These are phyloP conservation scores for Fragum sueziense DNA, from an alignment of 2,888 invertebrate genomes.

Conservation along the genomic window DNA sequence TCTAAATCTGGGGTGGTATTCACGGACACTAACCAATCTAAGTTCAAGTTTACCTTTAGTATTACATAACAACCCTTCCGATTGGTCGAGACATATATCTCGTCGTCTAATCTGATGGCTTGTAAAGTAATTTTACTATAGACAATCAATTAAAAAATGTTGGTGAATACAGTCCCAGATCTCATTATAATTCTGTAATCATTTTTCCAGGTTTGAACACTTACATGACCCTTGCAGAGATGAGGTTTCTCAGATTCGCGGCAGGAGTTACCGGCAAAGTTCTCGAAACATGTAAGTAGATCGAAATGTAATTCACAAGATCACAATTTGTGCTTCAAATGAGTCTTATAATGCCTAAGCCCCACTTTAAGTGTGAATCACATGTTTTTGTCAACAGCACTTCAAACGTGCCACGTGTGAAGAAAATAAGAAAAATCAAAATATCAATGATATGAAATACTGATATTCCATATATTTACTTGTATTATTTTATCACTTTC, in stretches of 20 bases:
- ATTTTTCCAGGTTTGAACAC: conserved; percentile 4
- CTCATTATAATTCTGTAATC: not conserved
- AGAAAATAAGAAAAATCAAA: not conserved
- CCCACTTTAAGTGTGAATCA: not conserved
- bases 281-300: not conserved
- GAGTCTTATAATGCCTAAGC: not conserved
- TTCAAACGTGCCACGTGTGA: not conserved
- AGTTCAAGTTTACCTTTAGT: too few relatives aligned
- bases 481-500: too few relatives aligned
- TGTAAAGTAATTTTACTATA: too few relatives aligned
- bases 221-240: not conserved
- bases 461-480: not conserved
- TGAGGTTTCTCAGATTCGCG: not conserved
- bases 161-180: too few relatives aligned
- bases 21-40: too few relatives aligned
- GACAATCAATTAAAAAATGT: too few relatives aligned
- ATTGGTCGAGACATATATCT: too few relatives aligned
- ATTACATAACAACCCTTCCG: too few relatives aligned
- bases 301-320: too few relatives aligned
- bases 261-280: not conserved
- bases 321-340: not conserved
- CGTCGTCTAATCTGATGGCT: not conserved
- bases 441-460: not conserved
- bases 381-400: not conserved
- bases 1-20: too few relatives aligned